Evolutionary conservation across 2,797 vertebrate species (phyloP).

Genomic region (Megalops cyprinoides): DNA sequence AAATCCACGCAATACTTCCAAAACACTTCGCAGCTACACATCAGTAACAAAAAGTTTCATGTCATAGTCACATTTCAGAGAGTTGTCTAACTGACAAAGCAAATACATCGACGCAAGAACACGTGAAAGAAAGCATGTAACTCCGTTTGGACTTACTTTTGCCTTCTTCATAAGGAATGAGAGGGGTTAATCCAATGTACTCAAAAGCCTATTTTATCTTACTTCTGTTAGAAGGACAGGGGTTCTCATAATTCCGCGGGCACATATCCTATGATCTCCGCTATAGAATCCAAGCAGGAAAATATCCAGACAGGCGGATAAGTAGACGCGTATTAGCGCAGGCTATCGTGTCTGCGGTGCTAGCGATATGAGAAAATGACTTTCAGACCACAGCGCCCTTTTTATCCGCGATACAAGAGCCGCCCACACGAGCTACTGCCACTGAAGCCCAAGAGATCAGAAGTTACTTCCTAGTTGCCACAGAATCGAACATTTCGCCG

Average conservation of each 20-base stretch:
- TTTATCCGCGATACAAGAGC: constrained; percentile 27
- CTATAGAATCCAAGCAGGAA: constrained; percentile 15
- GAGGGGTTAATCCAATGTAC: constrained; percentile 49
- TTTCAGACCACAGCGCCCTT: constrained; percentile 15
- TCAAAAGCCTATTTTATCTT: constrained; percentile 32
- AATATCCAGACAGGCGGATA: constrained; percentile 10
- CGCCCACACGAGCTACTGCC: constrained; percentile 25
- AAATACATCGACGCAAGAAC: not conserved
- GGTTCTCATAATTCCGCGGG: constrained; percentile 27
- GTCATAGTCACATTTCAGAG: not conserved
- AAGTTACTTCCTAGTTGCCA: not conserved
- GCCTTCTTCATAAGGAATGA: constrained; percentile 85
- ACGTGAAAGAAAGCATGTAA: not conserved
- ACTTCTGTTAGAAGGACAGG: constrained; percentile 27
- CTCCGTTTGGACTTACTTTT: constrained; percentile 74
- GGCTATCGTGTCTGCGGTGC: not conserved
- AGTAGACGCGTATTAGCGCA: not conserved
- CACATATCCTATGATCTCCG: constrained; percentile 28
- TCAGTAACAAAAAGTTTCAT: not conserved
- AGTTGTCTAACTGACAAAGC: not conserved
- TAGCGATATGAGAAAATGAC: not conserved
- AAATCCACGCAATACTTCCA: not conserved
- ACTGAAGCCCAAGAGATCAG: not conserved
- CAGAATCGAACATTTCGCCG: not conserved
- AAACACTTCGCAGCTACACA: not conserved